phyloP scores from a whole-genome alignment of 2,797 vertebrate genomes.

The Tauraco hartlaubi region DNA sequence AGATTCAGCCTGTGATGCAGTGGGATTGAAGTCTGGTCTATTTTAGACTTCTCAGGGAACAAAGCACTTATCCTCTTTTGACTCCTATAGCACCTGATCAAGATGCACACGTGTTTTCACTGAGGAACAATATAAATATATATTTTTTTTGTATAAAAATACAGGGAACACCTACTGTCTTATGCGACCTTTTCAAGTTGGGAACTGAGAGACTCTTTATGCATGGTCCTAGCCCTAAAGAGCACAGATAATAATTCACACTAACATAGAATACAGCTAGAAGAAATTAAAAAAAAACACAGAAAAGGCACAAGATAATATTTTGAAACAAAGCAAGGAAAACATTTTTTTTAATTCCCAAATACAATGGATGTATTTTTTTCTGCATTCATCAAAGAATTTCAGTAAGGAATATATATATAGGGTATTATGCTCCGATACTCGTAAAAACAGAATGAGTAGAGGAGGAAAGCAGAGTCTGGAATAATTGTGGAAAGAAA shows the following conservation, averaged over 20 bases:
- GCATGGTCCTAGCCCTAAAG: not conserved
- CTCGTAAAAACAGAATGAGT: not conserved
- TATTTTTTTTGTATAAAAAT: not conserved
- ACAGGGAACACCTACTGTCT: not conserved
- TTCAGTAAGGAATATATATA: not conserved
- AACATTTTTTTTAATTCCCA: not conserved
- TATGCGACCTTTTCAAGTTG: not conserved
- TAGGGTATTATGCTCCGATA: not conserved
- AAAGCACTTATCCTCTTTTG: not conserved
- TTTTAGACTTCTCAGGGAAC: not conserved
- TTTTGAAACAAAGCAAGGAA: not conserved
- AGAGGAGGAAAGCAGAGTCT: not conserved
- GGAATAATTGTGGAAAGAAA: not conserved
- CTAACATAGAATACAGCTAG: not conserved
- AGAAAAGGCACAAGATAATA: not conserved
- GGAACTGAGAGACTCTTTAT: not conserved
- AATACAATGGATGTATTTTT: not conserved
- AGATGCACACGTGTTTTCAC: not conserved
- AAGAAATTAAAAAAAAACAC: not conserved
- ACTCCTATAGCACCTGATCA: not conserved
- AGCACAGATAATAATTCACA: not conserved
- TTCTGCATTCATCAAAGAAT: not conserved
- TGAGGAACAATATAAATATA: not conserved
- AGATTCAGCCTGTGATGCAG: not conserved
- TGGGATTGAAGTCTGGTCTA: not conserved